Conservation (phyloP, 2,888 invertebrate genomes). For the Autographa gamma region DNA sequence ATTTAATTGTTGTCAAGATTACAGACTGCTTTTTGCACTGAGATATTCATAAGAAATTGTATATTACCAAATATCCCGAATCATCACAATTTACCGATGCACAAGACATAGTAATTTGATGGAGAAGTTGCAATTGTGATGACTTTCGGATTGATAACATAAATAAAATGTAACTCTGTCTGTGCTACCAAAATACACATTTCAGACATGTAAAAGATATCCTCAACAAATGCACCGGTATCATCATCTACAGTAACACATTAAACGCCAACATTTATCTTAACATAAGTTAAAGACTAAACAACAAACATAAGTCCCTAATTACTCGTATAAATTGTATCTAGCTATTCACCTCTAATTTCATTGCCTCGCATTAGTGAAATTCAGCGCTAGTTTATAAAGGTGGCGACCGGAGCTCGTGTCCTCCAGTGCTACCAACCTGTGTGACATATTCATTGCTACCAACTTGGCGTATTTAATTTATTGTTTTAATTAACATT, state of each 20-base stretch:
- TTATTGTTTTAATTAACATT: constrained; percentile 84
- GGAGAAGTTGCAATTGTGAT: no score
- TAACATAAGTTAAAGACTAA: neutral
- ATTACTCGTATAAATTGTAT: constrained; percentile 48
- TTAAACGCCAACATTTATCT: neutral
- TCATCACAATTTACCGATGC: no score
- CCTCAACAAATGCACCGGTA: no score
- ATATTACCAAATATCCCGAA: no score
- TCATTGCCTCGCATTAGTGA: constrained; percentile 71
- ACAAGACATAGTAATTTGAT: no score
- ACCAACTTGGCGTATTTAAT: constrained; percentile 73
- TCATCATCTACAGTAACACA: neutral
- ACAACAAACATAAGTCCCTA: constrained; percentile 17
- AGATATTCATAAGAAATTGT: no score
- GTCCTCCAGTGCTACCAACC: constrained; percentile 77
- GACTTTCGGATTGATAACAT: no score
- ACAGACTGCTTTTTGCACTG: no score
- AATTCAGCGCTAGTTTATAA: constrained; percentile 79
- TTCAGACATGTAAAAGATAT: no score
- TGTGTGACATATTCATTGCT: constrained; percentile 82
- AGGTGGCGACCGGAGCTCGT: constrained; percentile 70
- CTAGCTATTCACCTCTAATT: constrained; percentile 50
- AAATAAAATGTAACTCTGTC: no score
- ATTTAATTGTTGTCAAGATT: no score
- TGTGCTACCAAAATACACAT: no score